These are phyloP conservation scores for Eutolmus rufibarbis DNA, from an alignment of 2,888 invertebrate species.

Conservation along the genomic window DNA sequence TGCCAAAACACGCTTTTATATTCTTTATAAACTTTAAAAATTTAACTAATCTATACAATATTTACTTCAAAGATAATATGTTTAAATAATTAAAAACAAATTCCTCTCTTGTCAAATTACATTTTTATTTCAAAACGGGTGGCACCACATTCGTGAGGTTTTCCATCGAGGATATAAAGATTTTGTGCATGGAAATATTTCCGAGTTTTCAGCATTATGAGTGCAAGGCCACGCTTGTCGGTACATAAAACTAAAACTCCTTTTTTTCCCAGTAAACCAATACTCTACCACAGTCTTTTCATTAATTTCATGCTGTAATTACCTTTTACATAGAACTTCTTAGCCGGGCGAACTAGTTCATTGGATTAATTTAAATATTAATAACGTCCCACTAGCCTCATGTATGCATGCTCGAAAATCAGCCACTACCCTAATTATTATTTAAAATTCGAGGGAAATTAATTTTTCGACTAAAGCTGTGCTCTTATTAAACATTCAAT, in stretches of 20 bases:
- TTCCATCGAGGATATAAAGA: no score
- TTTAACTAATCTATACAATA: no score
- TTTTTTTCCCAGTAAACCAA: background rate
- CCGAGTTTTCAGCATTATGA: background rate
- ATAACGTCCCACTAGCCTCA: background rate
- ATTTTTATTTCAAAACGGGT: no score
- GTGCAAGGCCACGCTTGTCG: background rate
- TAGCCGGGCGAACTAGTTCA: background rate
- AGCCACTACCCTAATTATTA: background rate
- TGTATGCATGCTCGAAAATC: background rate
- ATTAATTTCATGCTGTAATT: background rate
- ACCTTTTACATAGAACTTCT: background rate
- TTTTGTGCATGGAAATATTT: no score
- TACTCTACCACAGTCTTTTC: background rate
- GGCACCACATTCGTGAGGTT: no score
- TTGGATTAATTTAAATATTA: background rate
- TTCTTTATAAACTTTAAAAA: no score
- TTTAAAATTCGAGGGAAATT: background rate
- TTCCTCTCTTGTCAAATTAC: no score
- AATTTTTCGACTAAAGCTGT: background rate
- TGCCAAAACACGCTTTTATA: no score
- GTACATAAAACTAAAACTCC: background rate
- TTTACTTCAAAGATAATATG: no score
- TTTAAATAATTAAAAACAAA: no score
- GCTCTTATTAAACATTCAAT: background rate